These are phyloP conservation scores for Formica exsecta DNA, from an alignment of 1,140 invertebrate species.

Conservation along the genomic window DNA sequence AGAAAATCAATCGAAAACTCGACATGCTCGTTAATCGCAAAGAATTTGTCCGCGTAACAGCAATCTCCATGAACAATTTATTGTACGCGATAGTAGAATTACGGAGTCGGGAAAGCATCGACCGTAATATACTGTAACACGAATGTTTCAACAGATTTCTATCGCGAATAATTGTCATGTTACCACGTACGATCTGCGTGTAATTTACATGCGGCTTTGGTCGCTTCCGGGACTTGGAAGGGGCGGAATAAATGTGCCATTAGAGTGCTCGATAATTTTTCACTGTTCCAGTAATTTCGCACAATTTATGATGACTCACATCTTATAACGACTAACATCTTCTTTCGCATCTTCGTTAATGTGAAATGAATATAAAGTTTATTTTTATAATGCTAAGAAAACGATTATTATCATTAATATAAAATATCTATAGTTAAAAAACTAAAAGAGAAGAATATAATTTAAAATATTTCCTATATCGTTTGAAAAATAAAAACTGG, in stretches of 20 bases:
- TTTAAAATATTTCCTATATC: background rate
- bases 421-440: background rate
- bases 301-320: background rate
- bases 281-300: background rate
- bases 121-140: background rate
- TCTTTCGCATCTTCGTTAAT: background rate
- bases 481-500: slow-evolving; percentile 10
- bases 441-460: background rate
- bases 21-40: slow-evolving; percentile 38
- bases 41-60: slow-evolving; percentile 6
- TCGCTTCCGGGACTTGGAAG: background rate
- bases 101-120: slow-evolving; percentile 1
- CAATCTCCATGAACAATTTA: slow-evolving; percentile 12
- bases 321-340: background rate
- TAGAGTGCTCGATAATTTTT: slow-evolving; percentile 11
- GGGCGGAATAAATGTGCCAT: slow-evolving; percentile 10
- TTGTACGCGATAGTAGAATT: slow-evolving; percentile 38
- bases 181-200: slow-evolving; percentile 4
- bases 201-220: slow-evolving; percentile 16
- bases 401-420: background rate
- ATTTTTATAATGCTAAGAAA: background rate
- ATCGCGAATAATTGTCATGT: slow-evolving; percentile 48
- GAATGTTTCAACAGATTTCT: slow-evolving; percentile 37
- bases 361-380: too few species aligned
- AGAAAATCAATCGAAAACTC: slow-evolving; percentile 29